Conservation (phyloP, 2,113 vertebrate genomes). For the Syrrhaptes paradoxus region DNA sequence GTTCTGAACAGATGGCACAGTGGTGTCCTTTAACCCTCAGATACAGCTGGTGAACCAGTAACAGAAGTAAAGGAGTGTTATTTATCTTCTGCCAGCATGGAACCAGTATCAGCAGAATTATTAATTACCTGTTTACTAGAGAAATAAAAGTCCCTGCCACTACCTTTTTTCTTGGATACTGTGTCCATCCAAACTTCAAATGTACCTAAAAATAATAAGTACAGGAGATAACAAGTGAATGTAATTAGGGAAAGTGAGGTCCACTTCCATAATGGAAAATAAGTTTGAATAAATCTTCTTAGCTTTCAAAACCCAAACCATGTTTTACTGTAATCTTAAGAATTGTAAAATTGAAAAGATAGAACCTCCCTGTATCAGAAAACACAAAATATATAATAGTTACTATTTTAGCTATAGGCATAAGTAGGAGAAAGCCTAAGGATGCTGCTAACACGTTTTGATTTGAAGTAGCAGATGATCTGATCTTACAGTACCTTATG, state of each 20-base stretch:
- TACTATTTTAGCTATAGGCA: neutral
- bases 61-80: neutral
- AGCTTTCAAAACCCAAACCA: neutral
- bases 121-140: neutral
- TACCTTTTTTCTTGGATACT: neutral
- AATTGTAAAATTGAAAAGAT: neutral
- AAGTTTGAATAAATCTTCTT: neutral
- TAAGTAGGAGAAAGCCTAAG: neutral
- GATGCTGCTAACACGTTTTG: neutral
- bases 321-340: neutral
- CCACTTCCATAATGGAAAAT: neutral
- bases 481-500: neutral
- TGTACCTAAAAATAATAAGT: neutral
- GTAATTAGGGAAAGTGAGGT: neutral
- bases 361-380: neutral
- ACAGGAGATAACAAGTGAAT: neutral
- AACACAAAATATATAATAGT: neutral
- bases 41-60: neutral
- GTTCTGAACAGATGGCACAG: neutral
- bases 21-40: neutral
- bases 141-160: neutral
- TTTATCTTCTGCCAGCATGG: neutral
- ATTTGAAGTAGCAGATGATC: neutral
- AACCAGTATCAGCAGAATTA: neutral
- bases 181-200: neutral